These are phyloP conservation scores for Benitochromis conjunctus DNA, from an alignment of 2,113 vertebrate genomes.

Conservation along the genomic window DNA sequence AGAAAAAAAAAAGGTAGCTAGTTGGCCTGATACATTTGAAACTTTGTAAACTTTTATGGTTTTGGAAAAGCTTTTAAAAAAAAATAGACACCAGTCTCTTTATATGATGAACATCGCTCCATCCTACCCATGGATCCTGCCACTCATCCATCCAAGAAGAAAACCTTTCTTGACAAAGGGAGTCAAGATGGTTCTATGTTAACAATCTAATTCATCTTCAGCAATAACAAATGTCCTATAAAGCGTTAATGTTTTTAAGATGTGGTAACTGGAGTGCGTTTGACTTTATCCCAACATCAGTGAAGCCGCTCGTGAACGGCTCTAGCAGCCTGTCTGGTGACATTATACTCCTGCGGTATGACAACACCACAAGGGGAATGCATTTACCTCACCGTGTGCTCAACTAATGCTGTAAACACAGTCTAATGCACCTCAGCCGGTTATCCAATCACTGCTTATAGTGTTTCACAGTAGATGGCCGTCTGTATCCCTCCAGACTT, in stretches of 20 bases:
- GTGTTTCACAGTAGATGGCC: background rate
- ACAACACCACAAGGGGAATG: background rate
- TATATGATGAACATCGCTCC: background rate
- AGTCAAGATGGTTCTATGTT: constrained; percentile 2
- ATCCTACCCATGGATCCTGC: background rate
- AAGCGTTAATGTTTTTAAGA: constrained; percentile 35
- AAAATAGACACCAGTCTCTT: no score
- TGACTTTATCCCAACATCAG: background rate
- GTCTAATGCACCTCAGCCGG: background rate
- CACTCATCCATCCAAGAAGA: background rate
- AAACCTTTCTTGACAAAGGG: background rate
- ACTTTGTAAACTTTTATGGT: no score
- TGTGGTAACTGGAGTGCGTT: background rate
- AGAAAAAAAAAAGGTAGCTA: no score
- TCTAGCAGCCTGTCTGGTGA: background rate
- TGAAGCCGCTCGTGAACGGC: background rate
- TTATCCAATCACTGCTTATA: constrained; percentile 2
- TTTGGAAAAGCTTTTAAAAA: no score
- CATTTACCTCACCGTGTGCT: background rate
- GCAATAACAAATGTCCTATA: constrained; percentile 12
- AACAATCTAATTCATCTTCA: constrained; percentile 18
- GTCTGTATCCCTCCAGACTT: background rate
- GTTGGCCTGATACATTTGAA: no score
- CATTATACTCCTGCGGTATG: background rate
- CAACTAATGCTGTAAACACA: constrained; percentile 18